phyloP scores from a whole-genome alignment of 2,797 vertebrate species.

The Allobates femoralis region DNA sequence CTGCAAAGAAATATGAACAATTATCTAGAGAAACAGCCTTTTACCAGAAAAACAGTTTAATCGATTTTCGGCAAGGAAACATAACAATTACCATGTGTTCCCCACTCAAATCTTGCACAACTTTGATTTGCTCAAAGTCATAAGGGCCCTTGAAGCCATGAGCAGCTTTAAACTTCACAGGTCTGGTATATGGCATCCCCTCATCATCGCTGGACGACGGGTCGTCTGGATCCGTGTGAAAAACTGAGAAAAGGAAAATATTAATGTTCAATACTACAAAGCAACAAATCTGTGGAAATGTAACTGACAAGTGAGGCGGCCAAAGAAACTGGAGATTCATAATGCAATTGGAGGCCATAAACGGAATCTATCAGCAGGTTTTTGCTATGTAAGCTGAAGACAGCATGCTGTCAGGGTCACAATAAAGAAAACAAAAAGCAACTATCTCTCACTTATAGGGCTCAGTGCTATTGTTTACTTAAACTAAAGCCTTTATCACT shows the following conservation, averaged over 20 bases:
- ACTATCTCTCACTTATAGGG: too few relatives aligned
- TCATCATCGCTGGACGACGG: slow-evolving; percentile 97
- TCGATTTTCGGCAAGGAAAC: not conserved
- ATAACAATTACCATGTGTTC: slow-evolving; percentile 89
- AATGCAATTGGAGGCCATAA: too few relatives aligned
- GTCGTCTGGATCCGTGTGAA: slow-evolving; percentile 96
- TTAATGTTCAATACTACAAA: not conserved
- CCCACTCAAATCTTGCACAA: slow-evolving; percentile 97
- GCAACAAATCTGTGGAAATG: not conserved
- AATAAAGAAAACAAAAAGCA: too few relatives aligned
- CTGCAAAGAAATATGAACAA: slow-evolving; percentile 69
- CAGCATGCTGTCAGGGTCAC: too few relatives aligned
- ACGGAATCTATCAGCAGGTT: too few relatives aligned
- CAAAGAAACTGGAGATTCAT: too few relatives aligned
- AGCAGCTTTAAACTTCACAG: slow-evolving; percentile 96
- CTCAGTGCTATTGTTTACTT: too few relatives aligned
- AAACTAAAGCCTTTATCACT: too few relatives aligned
- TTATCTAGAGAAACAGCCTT: not conserved
- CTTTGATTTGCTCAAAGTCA: slow-evolving; percentile 98
- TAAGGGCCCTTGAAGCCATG: slow-evolving; percentile 98
- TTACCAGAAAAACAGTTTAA: too few relatives aligned
- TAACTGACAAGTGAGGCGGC: too few relatives aligned
- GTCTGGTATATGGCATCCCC: slow-evolving; percentile 97
- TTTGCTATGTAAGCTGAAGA: too few relatives aligned
- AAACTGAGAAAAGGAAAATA: slow-evolving; percentile 77